Evolutionary conservation across 2,797 vertebrate species (phyloP).

Genomic region (Euthynnus affinis): DNA sequence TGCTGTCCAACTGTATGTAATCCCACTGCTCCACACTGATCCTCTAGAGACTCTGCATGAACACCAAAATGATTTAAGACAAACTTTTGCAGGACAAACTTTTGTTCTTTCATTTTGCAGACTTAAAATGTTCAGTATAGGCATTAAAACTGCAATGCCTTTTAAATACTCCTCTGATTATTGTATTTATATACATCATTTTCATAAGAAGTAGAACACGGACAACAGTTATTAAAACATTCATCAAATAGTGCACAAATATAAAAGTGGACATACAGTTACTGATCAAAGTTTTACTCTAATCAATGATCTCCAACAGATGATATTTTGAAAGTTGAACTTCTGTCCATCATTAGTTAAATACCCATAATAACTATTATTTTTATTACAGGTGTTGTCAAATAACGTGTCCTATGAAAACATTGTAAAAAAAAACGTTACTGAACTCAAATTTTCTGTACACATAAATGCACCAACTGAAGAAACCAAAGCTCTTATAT

Average conservation of each 20-base stretch:
- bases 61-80: background rate
- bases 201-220: conserved; percentile 2
- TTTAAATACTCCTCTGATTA: conserved; percentile 35
- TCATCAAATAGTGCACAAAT: background rate
- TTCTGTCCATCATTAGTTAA: conserved; percentile 19
- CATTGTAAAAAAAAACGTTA: background rate
- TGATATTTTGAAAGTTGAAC: conserved; percentile 12
- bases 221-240: background rate
- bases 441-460: conserved; percentile 10
- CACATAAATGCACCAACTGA: background rate
- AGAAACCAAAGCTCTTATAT: background rate
- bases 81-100: background rate
- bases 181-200: conserved; percentile 31
- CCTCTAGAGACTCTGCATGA: background rate
- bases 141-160: background rate
- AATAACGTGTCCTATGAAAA: conserved; percentile 4
- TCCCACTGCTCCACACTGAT: background rate
- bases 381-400: conserved; percentile 9
- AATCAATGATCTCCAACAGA: conserved; percentile 25
- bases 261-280: background rate
- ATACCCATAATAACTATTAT: background rate
- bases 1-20: conserved; percentile 12
- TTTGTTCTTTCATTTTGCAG: background rate
- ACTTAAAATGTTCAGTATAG: background rate
- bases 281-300: conserved; percentile 37